Conservation (phyloP, 2,888 invertebrate species). For the Erebia aethiops region DNA sequence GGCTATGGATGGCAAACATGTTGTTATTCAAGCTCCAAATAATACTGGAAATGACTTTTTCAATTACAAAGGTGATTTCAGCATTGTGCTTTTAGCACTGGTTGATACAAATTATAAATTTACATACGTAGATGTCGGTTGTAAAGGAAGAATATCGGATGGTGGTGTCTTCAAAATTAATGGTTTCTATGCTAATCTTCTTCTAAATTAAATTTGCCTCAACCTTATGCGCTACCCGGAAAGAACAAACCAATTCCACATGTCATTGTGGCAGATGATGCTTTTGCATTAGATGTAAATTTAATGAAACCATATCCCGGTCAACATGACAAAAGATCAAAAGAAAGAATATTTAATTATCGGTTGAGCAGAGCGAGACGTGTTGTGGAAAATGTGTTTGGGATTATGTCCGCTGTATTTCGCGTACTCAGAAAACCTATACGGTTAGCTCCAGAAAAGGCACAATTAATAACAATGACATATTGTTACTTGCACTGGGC, state of each 20-base stretch:
- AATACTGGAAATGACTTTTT: slow-evolving; percentile 34
- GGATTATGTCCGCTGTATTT: slow-evolving; percentile 34
- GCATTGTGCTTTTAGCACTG: slow-evolving; percentile 40
- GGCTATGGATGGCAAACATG: slow-evolving; percentile 31
- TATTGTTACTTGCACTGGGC: neutral
- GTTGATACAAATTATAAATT: slow-evolving; percentile 43
- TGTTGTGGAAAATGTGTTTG: slow-evolving; percentile 49
- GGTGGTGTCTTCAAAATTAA: slow-evolving; percentile 43
- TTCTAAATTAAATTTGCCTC: slow-evolving; percentile 19
- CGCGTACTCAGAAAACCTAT: slow-evolving; percentile 30
- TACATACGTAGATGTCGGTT: slow-evolving; percentile 40
- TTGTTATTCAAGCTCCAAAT: slow-evolving; percentile 38
- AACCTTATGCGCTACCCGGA: neutral
- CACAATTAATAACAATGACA: slow-evolving; percentile 7
- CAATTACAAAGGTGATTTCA: slow-evolving; percentile 40
- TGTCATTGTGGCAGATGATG: slow-evolving; percentile 32
- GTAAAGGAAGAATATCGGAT: slow-evolving; percentile 39
- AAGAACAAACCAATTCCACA: neutral
- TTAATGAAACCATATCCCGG: slow-evolving; percentile 39
- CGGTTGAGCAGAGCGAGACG: slow-evolving; percentile 43
- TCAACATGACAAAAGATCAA: slow-evolving; percentile 35
- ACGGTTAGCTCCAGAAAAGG: slow-evolving; percentile 32
- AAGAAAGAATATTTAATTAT: slow-evolving; percentile 48
- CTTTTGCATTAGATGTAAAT: slow-evolving; percentile 40
- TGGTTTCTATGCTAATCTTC: slow-evolving; percentile 38